Evolutionary conservation across 2,888 invertebrate species (phyloP).

Genomic region (Penaeus monodon): DNA sequence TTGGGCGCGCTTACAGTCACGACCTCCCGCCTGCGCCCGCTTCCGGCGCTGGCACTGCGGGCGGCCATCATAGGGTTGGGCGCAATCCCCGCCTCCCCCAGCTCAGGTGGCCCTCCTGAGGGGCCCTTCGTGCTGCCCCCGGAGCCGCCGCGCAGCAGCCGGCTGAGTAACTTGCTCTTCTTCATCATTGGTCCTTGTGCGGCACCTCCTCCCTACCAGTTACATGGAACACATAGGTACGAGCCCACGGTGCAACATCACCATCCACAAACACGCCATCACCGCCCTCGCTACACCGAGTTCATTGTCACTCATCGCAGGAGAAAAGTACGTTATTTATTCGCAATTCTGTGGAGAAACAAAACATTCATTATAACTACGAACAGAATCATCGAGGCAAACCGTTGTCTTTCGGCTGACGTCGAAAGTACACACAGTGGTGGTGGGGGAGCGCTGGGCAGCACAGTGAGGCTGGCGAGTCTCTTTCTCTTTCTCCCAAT

Average conservation of each 20-base stretch:
- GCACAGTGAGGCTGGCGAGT: no score
- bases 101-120: slow-evolving; percentile 38
- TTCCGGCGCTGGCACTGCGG: slow-evolving; percentile 37
- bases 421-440: no score
- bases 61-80: slow-evolving; percentile 48
- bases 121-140: slow-evolving; percentile 54
- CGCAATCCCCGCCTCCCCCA: slow-evolving; percentile 45
- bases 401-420: no score
- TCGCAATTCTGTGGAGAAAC: slow-evolving; percentile 7
- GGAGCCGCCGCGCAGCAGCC: slow-evolving; percentile 57
- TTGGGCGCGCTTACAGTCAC: slow-evolving; percentile 40
- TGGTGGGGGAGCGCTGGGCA: no score
- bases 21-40: slow-evolving; percentile 46
- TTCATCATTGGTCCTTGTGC: slow-evolving; percentile 46
- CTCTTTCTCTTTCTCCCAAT: no score
- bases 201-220: neutral
- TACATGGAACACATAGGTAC: no score
- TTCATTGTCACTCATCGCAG: neutral
- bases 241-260: neutral
- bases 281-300: slow-evolving; percentile 10
- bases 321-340: neutral
- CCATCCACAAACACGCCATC: slow-evolving; percentile 24
- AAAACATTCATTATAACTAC: no score
- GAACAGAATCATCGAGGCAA: no score
- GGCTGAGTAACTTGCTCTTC: slow-evolving; percentile 63